phyloP scores from a whole-genome alignment of 2,113 vertebrate genomes.

The Cygnus atratus region DNA sequence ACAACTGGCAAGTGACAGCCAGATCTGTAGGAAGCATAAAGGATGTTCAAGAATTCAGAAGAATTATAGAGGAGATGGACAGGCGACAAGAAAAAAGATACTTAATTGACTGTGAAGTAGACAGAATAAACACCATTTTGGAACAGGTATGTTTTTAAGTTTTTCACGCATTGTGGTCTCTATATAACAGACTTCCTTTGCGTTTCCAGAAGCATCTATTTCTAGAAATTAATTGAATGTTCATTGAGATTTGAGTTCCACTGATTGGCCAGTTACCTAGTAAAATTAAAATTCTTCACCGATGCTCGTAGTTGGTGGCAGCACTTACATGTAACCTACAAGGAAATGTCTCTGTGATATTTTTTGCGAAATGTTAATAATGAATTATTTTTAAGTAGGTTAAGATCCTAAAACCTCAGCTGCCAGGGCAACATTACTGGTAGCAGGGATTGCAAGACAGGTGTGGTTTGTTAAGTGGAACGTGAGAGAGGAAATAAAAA shows the following conservation, averaged over 20 bases:
- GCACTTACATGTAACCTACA: neutral
- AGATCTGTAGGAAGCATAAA: constrained; percentile 95
- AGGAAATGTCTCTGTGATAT: neutral
- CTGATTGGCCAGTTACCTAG: neutral
- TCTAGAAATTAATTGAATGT: neutral
- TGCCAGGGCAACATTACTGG: neutral
- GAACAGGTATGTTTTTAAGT: constrained; percentile 85
- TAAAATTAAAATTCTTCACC: neutral
- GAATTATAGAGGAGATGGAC: constrained; percentile 99
- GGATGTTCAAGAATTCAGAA: constrained; percentile 92
- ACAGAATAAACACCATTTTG: constrained; percentile 95
- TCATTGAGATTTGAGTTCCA: neutral
- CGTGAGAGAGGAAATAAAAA: constrained; percentile 8
- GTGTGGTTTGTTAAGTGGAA: neutral
- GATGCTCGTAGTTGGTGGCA: neutral
- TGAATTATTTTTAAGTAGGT: constrained; percentile 31
- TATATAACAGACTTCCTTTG: neutral
- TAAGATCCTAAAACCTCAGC: constrained; percentile 2
- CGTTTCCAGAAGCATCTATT: neutral
- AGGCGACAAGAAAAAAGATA: constrained; percentile 96
- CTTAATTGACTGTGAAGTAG: constrained; percentile 96
- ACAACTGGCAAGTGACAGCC: constrained; percentile 99
- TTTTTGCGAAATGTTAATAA: constrained; percentile 19
- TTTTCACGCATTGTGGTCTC: neutral
- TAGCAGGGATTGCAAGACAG: neutral